These are phyloP conservation scores for Arizona elegans DNA, from an alignment of 2,113 vertebrate species.

Conservation along the genomic window DNA sequence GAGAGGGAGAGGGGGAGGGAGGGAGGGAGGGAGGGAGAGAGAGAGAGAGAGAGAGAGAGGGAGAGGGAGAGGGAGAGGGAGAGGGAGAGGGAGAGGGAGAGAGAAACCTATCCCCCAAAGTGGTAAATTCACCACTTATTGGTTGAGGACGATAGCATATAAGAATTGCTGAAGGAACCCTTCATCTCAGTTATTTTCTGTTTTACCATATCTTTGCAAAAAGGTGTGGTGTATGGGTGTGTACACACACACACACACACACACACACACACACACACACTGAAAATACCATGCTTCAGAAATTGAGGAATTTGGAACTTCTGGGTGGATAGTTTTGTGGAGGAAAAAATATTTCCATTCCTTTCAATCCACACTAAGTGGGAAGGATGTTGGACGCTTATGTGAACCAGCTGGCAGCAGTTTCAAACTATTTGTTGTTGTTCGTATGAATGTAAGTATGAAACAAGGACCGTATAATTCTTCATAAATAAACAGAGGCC, in stretches of 20 bases:
- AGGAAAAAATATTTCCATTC: slow-evolving; percentile 20
- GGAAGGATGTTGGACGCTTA: slow-evolving; percentile 33
- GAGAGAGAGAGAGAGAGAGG: no score
- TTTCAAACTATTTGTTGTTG: slow-evolving; percentile 53
- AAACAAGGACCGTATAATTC: slow-evolving; percentile 54
- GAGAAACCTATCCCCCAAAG: neutral
- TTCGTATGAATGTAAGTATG: slow-evolving; percentile 52
- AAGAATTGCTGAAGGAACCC: neutral
- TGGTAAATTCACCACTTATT: neutral
- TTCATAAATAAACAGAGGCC: slow-evolving; percentile 62
- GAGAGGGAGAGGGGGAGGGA: no score
- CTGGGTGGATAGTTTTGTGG: slow-evolving; percentile 22
- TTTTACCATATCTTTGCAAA: neutral
- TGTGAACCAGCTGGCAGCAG: slow-evolving; percentile 54
- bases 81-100: neutral
- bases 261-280: no score
- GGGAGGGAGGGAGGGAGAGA: neutral
- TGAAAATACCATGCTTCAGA: neutral
- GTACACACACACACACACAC: no score
- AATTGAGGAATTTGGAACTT: neutral
- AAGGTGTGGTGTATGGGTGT: neutral
- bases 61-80: no score
- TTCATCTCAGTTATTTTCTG: neutral
- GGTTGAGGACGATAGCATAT: neutral
- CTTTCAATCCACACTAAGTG: slow-evolving; percentile 39